phyloP scores from a whole-genome alignment of 2,797 vertebrate species.

The Urophycis tenuis region DNA sequence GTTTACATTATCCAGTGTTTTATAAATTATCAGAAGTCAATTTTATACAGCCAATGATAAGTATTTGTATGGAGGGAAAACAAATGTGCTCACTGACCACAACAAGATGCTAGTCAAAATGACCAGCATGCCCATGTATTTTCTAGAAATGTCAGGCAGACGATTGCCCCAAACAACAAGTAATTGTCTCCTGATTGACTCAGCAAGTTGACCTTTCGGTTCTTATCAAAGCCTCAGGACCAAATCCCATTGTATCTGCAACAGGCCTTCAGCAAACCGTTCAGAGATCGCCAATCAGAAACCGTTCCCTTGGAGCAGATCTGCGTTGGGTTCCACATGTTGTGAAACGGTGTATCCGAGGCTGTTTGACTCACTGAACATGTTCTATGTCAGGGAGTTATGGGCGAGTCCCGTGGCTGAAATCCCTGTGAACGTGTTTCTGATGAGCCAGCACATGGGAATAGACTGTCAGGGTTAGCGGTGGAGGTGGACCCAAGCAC shows the following conservation, averaged over 20 bases:
- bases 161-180: conserved; percentile 19
- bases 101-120: neutral
- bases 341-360: neutral
- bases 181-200: conserved; percentile 25
- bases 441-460: neutral
- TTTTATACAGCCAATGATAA: neutral
- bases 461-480: too few relatives aligned
- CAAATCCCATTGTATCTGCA: conserved; percentile 1
- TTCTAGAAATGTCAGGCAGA: conserved; percentile 25
- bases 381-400: neutral
- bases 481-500: too few relatives aligned
- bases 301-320: neutral
- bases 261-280: neutral
- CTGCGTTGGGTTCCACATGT: too few relatives aligned
- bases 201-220: conserved; percentile 15
- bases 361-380: neutral
- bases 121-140: neutral
- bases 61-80: neutral
- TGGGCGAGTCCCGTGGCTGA: neutral
- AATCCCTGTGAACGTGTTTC: neutral
- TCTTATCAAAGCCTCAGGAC: conserved; percentile 29
- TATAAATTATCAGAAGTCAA: neutral
- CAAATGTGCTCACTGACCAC: neutral
- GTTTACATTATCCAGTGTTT: neutral
- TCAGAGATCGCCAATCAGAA: neutral